Evolutionary conservation across 2,888 invertebrate species (phyloP), one percentile per base, ranked within the genome.

Genomic region (Rhodophaea formosa): DNA sequence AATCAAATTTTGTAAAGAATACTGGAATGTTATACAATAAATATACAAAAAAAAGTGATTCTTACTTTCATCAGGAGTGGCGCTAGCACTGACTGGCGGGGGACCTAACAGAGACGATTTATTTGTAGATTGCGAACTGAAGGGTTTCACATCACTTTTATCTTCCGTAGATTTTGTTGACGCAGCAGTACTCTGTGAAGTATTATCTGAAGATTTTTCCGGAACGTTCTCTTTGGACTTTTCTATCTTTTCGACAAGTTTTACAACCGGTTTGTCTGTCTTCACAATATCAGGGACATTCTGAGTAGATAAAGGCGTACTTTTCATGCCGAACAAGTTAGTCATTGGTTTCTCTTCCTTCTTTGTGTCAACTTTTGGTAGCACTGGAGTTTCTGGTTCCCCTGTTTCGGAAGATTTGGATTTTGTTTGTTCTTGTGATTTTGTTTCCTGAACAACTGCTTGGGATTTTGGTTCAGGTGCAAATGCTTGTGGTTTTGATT

Each of bases 151-250:
- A 56, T 79, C 80, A 59, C 76, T 81, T 53, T 74, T 75, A 2
- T 78, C 74, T 23, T 56, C 55, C 23, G 57, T 61, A 35, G 46
- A 56, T 43, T 62, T 66, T 23, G 51, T 54, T 12, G 58, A n/a
- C 59, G 70, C 71, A 42, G 61, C 0, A 6, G 10, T 8, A 39
- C 17, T 51, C 39, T 59, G 58, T 0, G 52, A 44, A 3, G 55
- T 58, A 54, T 68, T 75, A 56, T 73, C 70, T 14, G 29, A 60
- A 15, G 54, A 39, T 17, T 74, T 78, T 53, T 74, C 72, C 6
- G 77, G 74, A 23, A 80, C 62, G 63, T 82, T 86, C 57, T 87
- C 87, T 57, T 83, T 84, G 12, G 74, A 62, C 58, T 76, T 74
- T 1, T 74, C 79, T 29, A 67, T 58, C 60, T 77, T 81, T 16